A percentile compares a stretch with the other conserved stretches of the same genome.
Evolutionary conservation across 2,113 vertebrate species (phyloP).

Genomic region (Morphnarchus princeps): DNA sequence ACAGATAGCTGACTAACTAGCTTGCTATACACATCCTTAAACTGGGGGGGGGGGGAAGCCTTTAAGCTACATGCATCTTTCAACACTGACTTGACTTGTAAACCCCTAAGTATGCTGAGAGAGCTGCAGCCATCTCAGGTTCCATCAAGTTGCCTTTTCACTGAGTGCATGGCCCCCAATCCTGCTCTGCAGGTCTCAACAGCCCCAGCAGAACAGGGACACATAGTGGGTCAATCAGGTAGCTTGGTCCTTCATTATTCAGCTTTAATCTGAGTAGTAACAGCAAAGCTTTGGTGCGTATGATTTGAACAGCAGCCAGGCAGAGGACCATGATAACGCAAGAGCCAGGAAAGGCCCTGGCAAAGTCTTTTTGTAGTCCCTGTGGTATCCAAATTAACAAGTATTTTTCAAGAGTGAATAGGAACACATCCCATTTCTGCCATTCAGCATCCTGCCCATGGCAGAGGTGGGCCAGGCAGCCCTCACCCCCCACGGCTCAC

Average conservation of each 20-base stretch:
- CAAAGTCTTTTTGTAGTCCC: background rate
- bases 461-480: background rate
- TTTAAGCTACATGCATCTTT: background rate
- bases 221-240: rapidly evolving
- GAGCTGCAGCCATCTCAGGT: background rate
- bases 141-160: background rate
- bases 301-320: background rate
- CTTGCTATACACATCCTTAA: background rate
- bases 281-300: background rate
- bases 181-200: background rate
- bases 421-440: background rate
- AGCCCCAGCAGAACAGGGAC: background rate
- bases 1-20: background rate
- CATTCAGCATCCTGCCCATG: background rate
- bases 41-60: background rate
- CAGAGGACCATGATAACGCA: background rate
- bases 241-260: background rate
- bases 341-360: background rate
- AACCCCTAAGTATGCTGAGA: background rate
- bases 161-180: rapidly evolving
- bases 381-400: background rate
- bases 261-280: background rate
- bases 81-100: background rate
- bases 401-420: background rate
- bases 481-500: rapidly evolving